These are phyloP conservation scores for Hoplodrina blanda DNA, from an alignment of 2,888 invertebrate genomes.

Conservation along the genomic window DNA sequence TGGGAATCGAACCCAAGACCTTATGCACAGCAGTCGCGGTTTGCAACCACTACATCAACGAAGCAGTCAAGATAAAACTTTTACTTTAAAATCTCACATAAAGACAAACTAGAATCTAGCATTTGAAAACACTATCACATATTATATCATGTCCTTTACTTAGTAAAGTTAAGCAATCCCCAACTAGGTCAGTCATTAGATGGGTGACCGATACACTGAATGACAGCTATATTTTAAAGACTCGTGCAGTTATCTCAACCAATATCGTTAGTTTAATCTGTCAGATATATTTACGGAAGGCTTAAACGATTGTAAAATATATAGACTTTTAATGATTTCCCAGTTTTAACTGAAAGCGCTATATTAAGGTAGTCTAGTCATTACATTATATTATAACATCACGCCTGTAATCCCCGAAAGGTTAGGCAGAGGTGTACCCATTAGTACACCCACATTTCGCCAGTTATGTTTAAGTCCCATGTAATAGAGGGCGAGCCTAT, in stretches of 20 bases:
- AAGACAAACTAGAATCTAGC: not conserved
- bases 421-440: too few species aligned
- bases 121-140: not conserved
- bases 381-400: too few species aligned
- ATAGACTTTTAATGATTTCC: slow-evolving; percentile 5
- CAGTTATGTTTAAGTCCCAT: too few species aligned
- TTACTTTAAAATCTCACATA: too few species aligned
- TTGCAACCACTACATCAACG: too few species aligned
- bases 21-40: too few species aligned
- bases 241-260: slow-evolving; percentile 39
- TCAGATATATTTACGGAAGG: slow-evolving; percentile 3
- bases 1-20: too few species aligned
- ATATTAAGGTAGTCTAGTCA: too few species aligned
- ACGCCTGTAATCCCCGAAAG: too few species aligned
- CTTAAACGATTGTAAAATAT: slow-evolving; percentile 23
- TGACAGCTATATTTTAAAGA: slow-evolving; percentile 46
- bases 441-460: too few species aligned
- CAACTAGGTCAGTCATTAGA: slow-evolving; percentile 39
- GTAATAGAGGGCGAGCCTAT: too few species aligned
- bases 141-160: not conserved
- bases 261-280: slow-evolving; percentile 41
- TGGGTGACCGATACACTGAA: slow-evolving; percentile 34
- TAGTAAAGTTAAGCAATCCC: slow-evolving; percentile 32
- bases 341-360: not conserved
- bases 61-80: too few species aligned